Percentiles rank a stretch among this genome's conserved stretches.
Conservation (phyloP, 2,113 vertebrate genomes). For the Leucoraja erinaceus region DNA sequence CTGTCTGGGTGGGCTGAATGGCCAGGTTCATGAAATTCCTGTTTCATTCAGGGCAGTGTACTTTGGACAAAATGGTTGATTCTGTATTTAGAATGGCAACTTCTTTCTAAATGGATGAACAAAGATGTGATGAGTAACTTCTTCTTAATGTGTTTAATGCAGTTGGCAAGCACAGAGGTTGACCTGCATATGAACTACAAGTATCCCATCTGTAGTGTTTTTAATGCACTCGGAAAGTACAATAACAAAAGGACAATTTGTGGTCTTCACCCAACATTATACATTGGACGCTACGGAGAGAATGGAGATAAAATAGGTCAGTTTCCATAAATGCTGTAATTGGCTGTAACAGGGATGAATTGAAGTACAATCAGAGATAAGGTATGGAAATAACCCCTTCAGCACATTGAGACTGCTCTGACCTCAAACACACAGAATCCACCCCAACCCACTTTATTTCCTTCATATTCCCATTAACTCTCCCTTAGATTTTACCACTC, state of each 20-base stretch:
- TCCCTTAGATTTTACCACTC: no score
- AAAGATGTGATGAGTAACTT: not conserved
- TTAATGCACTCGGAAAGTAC: not conserved
- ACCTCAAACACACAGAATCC: no score
- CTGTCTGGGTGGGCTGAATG: not conserved
- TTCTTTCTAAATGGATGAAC: not conserved
- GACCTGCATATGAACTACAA: not conserved
- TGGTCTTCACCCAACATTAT: not conserved
- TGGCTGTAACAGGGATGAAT: not conserved
- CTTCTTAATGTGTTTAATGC: not conserved
- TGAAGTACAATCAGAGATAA: not conserved
- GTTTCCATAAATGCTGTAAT: not conserved
- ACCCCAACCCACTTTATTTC: no score
- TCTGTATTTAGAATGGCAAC: not conserved
- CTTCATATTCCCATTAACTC: no score
- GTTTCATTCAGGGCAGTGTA: not conserved
- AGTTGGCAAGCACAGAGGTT: not conserved
- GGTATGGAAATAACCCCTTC: no score
- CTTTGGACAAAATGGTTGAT: not conserved
- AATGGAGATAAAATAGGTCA: not conserved
- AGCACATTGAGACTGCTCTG: no score
- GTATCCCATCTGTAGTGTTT: not conserved
- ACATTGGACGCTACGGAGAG: not conserved
- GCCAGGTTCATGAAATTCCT: not conserved
- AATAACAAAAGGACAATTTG: not conserved